Evolutionary conservation across 2,797 vertebrate species (phyloP).

Genomic region (Euthynnus affinis): DNA sequence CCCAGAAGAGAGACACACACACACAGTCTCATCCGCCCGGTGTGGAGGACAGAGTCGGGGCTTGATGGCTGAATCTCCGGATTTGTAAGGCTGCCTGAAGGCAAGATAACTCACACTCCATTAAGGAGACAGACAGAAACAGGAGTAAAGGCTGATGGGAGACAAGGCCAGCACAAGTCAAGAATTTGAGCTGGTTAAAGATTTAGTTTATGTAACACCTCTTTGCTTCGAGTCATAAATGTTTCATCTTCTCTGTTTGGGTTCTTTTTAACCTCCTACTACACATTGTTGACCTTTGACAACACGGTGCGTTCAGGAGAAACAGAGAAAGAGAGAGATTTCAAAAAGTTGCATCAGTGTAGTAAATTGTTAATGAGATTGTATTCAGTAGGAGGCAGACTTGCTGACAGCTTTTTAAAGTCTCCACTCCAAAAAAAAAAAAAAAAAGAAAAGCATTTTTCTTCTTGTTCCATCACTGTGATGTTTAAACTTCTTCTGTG

Average conservation of each 20-base stretch:
- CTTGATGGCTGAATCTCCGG: conserved; percentile 11
- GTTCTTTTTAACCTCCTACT: neutral
- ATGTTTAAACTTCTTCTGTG: no score
- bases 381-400: no score
- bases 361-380: neutral
- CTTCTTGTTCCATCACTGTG: no score
- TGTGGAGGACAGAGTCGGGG: neutral
- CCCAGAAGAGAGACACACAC: conserved; percentile 13
- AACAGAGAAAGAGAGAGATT: no score
- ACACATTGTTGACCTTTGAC: neutral
- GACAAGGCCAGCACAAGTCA: neutral
- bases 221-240: neutral
- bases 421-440: no score
- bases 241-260: neutral
- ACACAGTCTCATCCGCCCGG: no score
- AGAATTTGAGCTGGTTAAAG: neutral
- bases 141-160: neutral
- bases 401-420: no score
- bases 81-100: neutral
- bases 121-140: conserved; percentile 21
- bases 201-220: neutral
- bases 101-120: conserved; percentile 12
- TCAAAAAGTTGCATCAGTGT: neutral
- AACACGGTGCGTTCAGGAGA: no score
- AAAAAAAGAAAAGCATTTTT: no score